Evolutionary conservation across 1,140 invertebrate species (phyloP).

Genomic region (Eueides isabella): DNA sequence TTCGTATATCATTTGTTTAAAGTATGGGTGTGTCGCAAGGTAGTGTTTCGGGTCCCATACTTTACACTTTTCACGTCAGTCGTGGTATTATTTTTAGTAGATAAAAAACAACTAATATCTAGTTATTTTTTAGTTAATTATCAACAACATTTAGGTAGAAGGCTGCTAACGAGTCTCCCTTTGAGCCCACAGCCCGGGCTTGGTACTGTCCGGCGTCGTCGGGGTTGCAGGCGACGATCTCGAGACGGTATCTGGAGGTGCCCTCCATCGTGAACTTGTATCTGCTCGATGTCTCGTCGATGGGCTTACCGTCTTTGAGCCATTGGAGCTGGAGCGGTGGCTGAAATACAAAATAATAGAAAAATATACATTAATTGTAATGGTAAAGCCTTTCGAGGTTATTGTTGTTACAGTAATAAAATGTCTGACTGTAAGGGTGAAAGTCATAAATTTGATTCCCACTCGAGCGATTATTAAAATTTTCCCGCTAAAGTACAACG

Average conservation of each 20-base stretch:
- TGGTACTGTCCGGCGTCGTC: slow-evolving; percentile 95
- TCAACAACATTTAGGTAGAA: slow-evolving; percentile 93
- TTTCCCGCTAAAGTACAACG: too few relatives aligned
- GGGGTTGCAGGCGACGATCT: slow-evolving; percentile 88
- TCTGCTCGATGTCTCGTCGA: slow-evolving; percentile 89
- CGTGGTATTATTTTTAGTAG: slow-evolving; percentile 20
- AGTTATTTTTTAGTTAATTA: slow-evolving; percentile 52
- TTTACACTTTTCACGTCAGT: slow-evolving; percentile 52
- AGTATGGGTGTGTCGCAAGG: slow-evolving; percentile 54
- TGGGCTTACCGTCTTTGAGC: slow-evolving; percentile 95
- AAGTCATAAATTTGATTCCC: too few relatives aligned
- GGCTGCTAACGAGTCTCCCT: slow-evolving; percentile 90
- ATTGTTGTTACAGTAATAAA: too few relatives aligned
- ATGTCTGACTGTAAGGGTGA: too few relatives aligned
- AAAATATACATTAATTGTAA: too few relatives aligned
- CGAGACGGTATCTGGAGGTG: slow-evolving; percentile 88
- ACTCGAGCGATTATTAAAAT: too few relatives aligned
- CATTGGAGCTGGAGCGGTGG: slow-evolving; percentile 86
- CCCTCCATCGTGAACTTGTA: slow-evolving; percentile 92
- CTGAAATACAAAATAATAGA: slow-evolving; percentile 44
- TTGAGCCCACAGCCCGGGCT: slow-evolving; percentile 92
- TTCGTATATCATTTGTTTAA: slow-evolving; percentile 46
- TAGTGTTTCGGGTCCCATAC: slow-evolving; percentile 45
- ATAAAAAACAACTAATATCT: slow-evolving; percentile 15
- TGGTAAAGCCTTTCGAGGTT: too few relatives aligned